A percentile compares a stretch with the other conserved stretches of the same genome.
Conservation (phyloP, 2,888 invertebrate species). For the Bhutanitis thaidina region DNA sequence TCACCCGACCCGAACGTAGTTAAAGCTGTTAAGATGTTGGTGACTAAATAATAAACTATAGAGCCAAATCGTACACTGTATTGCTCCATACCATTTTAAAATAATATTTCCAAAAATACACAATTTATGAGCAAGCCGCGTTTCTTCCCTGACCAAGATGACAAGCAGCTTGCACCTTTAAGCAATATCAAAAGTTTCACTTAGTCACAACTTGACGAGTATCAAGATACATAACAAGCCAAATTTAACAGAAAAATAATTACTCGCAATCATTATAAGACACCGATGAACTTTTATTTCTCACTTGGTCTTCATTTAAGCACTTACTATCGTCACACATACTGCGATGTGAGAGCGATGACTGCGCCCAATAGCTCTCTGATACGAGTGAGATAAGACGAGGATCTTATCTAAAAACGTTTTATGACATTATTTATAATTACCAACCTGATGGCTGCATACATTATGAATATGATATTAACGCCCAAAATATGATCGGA, state of each 20-base stretch:
- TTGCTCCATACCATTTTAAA: no score
- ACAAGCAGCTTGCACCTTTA: no score
- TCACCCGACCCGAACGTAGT: no score
- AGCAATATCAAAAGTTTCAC: no score
- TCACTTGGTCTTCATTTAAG: slow-evolving; percentile 47
- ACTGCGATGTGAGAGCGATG: slow-evolving; percentile 24
- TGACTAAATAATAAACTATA: no score
- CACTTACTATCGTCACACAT: slow-evolving; percentile 59
- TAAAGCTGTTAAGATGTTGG: no score
- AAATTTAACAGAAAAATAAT: slow-evolving; percentile 31
- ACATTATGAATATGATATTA: not conserved
- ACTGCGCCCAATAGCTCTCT: slow-evolving; percentile 23
- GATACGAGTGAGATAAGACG: slow-evolving; percentile 9
- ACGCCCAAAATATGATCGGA: not conserved
- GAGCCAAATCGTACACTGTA: no score
- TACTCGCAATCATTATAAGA: slow-evolving; percentile 50
- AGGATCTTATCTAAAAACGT: not conserved
- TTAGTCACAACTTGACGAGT: no score
- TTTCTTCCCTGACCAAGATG: no score
- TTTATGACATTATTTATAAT: not conserved
- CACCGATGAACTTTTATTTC: slow-evolving; percentile 43
- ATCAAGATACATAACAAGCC: no score
- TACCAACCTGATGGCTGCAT: not conserved
- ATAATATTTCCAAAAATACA: no score
- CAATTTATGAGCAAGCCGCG: no score